These are phyloP conservation scores for Typhlomys cinereus DNA, from an alignment of 2,113 vertebrate genomes.

Conservation along the genomic window DNA sequence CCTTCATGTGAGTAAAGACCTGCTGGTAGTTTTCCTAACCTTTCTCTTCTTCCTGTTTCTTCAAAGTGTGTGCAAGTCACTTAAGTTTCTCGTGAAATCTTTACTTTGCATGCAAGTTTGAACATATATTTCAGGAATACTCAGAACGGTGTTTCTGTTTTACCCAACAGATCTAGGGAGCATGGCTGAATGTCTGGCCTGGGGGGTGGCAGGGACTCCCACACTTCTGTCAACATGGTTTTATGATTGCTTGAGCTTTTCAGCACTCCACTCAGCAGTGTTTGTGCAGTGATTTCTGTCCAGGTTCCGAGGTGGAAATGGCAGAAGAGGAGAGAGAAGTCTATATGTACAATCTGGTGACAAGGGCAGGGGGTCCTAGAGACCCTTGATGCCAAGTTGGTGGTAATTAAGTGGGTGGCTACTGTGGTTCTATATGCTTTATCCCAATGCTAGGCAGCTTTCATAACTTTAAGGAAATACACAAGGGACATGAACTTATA, in stretches of 20 bases:
- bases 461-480: not conserved
- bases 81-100: not conserved
- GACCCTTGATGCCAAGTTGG: not conserved
- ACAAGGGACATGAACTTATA: not conserved
- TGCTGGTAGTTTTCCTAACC: not conserved
- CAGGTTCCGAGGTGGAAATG: not conserved
- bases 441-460: not conserved
- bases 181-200: not conserved
- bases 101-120: not conserved
- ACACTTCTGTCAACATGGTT: not conserved
- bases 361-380: not conserved
- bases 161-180: accelerated
- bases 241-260: not conserved
- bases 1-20: not conserved
- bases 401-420: not conserved
- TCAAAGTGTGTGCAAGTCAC: not conserved
- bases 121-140: not conserved
- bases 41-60: not conserved
- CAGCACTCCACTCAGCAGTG: not conserved
- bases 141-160: not conserved
- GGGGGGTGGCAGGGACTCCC: not conserved
- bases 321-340: not conserved
- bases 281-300: not conserved
- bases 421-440: not conserved
- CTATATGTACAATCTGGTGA: not conserved